phyloP scores from a whole-genome alignment of 1,140 invertebrate species.

The Calosoma granatense region DNA sequence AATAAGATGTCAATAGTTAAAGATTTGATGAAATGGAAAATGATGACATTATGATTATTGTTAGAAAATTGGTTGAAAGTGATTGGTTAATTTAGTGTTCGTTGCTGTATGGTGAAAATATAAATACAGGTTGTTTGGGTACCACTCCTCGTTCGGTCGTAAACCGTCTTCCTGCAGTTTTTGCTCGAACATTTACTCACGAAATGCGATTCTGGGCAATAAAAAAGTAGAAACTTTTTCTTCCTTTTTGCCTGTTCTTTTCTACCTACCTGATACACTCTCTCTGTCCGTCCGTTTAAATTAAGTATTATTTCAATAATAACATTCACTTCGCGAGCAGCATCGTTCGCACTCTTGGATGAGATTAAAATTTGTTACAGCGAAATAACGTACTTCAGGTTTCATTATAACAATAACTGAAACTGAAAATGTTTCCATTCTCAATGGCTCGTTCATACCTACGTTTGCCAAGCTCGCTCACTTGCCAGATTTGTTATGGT shows the following conservation, averaged over 20 bases:
- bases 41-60: too few species aligned
- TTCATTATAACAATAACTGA: background rate
- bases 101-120: too few species aligned
- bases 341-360: background rate
- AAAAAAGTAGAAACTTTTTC: background rate
- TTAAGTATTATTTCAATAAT: conserved; percentile 7
- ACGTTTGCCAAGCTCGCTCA: background rate
- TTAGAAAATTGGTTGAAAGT: too few species aligned
- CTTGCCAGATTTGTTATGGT: background rate
- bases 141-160: background rate
- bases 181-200: background rate
- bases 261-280: background rate
- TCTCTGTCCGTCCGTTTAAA: background rate
- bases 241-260: background rate
- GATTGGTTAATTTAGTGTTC: too few species aligned
- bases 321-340: background rate
- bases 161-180: background rate
- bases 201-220: conserved; percentile 1
- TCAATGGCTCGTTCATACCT: background rate
- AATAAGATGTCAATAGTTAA: too few species aligned
- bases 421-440: background rate
- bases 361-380: background rate
- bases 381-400: background rate
- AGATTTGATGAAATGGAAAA: too few species aligned
- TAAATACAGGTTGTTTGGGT: background rate